Conservation (phyloP, 2,888 invertebrate genomes). For the Chrysopilus asiliformis region DNA sequence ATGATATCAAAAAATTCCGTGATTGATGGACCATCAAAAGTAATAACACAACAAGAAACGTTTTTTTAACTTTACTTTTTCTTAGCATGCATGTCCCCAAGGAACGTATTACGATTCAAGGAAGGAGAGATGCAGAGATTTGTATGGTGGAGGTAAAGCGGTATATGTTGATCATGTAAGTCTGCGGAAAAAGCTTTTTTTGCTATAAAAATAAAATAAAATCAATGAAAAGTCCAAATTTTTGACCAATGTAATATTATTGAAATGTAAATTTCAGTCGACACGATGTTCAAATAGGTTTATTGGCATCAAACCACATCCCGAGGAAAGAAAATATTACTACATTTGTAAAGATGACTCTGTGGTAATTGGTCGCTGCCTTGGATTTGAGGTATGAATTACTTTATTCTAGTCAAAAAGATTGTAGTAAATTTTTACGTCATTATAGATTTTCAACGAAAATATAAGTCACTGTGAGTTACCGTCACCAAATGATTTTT, state of each 20-base stretch:
- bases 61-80: no score
- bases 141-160: constrained; percentile 35
- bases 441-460: constrained; percentile 6
- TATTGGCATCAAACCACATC: constrained; percentile 30
- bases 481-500: constrained; percentile 3
- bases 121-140: constrained; percentile 22
- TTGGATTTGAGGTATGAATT: constrained; percentile 12
- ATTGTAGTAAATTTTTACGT: no score
- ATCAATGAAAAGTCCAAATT: no score
- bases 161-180: constrained; percentile 30
- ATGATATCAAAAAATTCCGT: no score
- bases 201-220: background rate
- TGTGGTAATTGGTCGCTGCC: constrained; percentile 34
- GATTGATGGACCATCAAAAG: no score
- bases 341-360: constrained; percentile 34
- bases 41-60: no score
- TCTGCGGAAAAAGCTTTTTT: constrained; percentile 6
- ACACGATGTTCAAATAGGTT: constrained; percentile 30
- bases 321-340: constrained; percentile 33
- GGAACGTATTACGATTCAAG: constrained; percentile 28
- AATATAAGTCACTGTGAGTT: constrained; percentile 2
- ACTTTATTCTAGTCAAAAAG: background rate
- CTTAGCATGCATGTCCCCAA: constrained; percentile 16
- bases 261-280: constrained; percentile 24
- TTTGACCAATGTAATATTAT: no score